Conservation (phyloP, 2,113 vertebrate species). For the Protobothrops mucrosquamatus region DNA sequence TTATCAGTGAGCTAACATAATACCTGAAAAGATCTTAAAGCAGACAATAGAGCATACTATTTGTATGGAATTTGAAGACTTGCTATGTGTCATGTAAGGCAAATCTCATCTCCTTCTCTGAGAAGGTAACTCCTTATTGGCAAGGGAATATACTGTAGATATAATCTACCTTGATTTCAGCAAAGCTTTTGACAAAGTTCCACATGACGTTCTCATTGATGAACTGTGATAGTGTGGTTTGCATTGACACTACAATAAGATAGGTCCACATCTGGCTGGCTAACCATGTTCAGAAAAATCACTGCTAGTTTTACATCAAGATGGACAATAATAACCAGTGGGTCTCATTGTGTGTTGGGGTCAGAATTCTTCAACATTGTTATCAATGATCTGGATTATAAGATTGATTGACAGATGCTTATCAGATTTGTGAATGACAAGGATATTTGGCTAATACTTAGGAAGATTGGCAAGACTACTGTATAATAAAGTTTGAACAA, state of each 20-base stretch:
- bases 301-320: not conserved
- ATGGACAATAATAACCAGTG: not conserved
- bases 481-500: not conserved
- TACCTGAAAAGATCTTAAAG: not conserved
- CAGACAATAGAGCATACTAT: not conserved
- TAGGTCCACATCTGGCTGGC: not conserved
- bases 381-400: not conserved
- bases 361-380: not conserved
- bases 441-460: not conserved
- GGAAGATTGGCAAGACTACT: not conserved
- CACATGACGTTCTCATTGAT: not conserved
- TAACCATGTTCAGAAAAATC: not conserved
- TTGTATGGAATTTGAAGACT: not conserved
- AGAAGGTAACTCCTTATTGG: not conserved
- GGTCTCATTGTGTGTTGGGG: not conserved
- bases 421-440: not conserved
- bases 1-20: not conserved
- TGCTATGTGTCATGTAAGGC: not conserved
- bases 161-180: not conserved
- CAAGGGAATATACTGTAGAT: not conserved
- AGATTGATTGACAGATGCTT: not conserved
- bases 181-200: not conserved
- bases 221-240: not conserved
- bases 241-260: not conserved
- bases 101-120: not conserved